Evolutionary conservation across 1,140 invertebrate species (phyloP).

Genomic region (Notospermus geniculatus): DNA sequence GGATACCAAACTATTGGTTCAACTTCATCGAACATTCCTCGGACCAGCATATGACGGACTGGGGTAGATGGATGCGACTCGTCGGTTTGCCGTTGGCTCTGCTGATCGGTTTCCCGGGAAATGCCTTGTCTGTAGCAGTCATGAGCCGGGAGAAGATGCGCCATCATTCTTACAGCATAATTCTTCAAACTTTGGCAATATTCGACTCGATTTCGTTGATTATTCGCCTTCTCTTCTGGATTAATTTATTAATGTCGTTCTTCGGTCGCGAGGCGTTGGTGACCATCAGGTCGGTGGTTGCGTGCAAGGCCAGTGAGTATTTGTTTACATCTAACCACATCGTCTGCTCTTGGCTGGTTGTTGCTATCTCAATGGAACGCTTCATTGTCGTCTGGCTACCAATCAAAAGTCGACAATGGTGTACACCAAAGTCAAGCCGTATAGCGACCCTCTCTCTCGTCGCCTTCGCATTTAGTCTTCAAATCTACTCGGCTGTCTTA

Average conservation of each 20-base stretch:
- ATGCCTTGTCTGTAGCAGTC: constrained; percentile 9
- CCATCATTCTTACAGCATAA: constrained; percentile 18
- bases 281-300: constrained; percentile 1
- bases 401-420: constrained; percentile 6
- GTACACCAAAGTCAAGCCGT: constrained; percentile 1
- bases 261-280: neutral
- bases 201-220: constrained; percentile 17
- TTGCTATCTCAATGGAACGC: constrained; percentile 18
- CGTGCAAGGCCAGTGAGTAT: constrained; percentile 18
- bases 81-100: constrained; percentile 10
- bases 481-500: constrained; percentile 12
- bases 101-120: constrained; percentile 15
- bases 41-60: constrained; percentile 11
- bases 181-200: constrained; percentile 10
- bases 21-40: constrained; percentile 17
- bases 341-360: constrained; percentile 21
- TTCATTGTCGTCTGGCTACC: constrained; percentile 19
- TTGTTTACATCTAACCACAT: constrained; percentile 19
- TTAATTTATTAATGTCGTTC: constrained; percentile 11
- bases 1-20: constrained; percentile 18
- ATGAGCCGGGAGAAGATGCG: constrained; percentile 15
- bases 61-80: constrained; percentile 12
- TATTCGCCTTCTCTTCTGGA: constrained; percentile 20
- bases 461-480: neutral
- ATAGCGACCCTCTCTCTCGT: constrained; percentile 9